phyloP scores from a whole-genome alignment of 2,888 invertebrate genomes.

The Argyra leucocephala region DNA sequence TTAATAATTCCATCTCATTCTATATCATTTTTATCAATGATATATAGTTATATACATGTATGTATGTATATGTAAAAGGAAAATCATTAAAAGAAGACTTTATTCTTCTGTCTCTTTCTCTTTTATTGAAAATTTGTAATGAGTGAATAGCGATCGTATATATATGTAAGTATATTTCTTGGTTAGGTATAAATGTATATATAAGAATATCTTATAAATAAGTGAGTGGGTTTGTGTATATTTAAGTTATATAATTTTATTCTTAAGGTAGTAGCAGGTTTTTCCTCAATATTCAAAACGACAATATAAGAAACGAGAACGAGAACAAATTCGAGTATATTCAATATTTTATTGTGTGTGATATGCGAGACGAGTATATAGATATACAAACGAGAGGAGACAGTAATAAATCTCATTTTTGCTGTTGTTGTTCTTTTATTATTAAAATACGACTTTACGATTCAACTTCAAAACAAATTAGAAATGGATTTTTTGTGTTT shows the following conservation, averaged over 20 bases:
- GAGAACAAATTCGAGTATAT: no score
- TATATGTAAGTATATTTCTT: not conserved
- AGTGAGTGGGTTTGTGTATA: not conserved
- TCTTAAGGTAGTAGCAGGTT: not conserved
- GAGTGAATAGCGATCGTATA: no score
- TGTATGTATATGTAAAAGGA: no score
- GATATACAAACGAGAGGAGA: not conserved
- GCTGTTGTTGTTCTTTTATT: not conserved
- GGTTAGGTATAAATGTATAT: not conserved
- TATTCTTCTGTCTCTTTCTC: not conserved
- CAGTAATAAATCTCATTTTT: not conserved
- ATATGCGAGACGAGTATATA: not conserved
- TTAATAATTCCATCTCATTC: not conserved
- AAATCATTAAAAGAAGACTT: conserved; percentile 1
- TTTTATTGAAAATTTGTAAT: no score
- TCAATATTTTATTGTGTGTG: no score
- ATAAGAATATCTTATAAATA: not conserved
- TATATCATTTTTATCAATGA: not conserved
- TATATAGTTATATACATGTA: no score
- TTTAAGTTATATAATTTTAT: not conserved
- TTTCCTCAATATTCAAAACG: conserved; percentile 2
- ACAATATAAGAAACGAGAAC: no score
- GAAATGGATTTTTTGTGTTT: conserved; percentile 6
- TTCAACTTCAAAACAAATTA: conserved; percentile 6
- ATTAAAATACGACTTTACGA: conserved; percentile 3